Percentiles rank a stretch among this genome's conserved stretches.
Conservation (phyloP, 53 echinoderm and acorn worm genomes). For the Henricia sp. region DNA sequence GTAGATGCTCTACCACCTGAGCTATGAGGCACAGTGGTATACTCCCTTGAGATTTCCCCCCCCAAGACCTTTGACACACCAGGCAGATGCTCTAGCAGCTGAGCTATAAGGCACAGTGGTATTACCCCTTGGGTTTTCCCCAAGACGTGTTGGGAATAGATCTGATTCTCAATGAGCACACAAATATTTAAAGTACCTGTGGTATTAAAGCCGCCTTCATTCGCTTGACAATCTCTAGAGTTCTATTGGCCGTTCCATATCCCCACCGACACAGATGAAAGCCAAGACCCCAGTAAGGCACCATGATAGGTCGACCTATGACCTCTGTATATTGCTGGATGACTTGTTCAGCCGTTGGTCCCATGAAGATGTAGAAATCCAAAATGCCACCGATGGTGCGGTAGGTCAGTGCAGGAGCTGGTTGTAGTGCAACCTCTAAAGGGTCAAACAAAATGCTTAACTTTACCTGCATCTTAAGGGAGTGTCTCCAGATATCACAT, state of each 20-base stretch:
- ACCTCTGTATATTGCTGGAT: slow-evolving; percentile 93
- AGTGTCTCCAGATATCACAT: too few species aligned
- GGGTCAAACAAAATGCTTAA: too few species aligned
- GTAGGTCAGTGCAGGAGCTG: slow-evolving; percentile 94
- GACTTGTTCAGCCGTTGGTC: slow-evolving; percentile 84
- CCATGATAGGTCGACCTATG: slow-evolving; percentile 86
- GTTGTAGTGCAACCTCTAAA: slow-evolving; percentile 81
- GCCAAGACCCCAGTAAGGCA: slow-evolving; percentile 94
- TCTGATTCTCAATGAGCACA: too few species aligned
- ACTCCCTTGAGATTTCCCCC: too few species aligned
- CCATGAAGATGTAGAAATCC: slow-evolving; percentile 97
- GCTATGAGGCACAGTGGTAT: too few species aligned
- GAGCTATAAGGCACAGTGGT: too few species aligned
- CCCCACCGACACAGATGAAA: slow-evolving; percentile 99
- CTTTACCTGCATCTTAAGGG: too few species aligned
- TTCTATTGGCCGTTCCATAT: slow-evolving; percentile 78
- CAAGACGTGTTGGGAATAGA: too few species aligned
- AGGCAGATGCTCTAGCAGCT: too few species aligned
- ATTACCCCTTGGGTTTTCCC: too few species aligned
- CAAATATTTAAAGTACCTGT: slow-evolving; percentile 73
- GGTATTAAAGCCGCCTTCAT: slow-evolving; percentile 85
- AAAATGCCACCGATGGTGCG: slow-evolving; percentile 97
- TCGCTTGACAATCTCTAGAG: slow-evolving; percentile 77
- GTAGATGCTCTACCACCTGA: too few species aligned
- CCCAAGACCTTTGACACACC: too few species aligned